phyloP scores from a whole-genome alignment of 2,797 vertebrate genomes.

The Eidolon dupreanum region DNA sequence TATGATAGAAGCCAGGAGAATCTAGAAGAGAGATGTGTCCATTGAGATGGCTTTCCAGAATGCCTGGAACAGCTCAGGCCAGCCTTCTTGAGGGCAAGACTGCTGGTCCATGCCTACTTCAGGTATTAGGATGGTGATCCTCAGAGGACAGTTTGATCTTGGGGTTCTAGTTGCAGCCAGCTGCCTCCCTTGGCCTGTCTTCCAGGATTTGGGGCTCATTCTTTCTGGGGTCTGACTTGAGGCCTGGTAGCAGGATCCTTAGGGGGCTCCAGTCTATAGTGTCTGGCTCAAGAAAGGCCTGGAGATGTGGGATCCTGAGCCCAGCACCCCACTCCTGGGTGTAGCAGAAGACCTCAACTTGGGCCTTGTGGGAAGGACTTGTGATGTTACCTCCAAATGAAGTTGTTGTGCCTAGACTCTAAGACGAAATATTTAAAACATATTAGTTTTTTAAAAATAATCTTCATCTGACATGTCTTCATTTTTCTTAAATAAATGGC shows the following conservation, averaged over 20 bases:
- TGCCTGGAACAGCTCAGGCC: not conserved
- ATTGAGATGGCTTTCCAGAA: not conserved
- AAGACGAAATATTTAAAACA: not conserved
- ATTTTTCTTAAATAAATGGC: constrained; percentile 1
- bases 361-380: not conserved
- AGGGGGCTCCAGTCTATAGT: not conserved
- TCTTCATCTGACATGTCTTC: not conserved
- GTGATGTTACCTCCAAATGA: not conserved
- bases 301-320: not conserved
- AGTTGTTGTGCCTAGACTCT: not conserved
- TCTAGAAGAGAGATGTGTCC: not conserved
- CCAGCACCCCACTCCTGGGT: not conserved
- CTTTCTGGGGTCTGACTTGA: not conserved
- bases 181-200: not conserved
- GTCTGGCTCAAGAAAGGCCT: not conserved
- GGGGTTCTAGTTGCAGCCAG: not conserved
- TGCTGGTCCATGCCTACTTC: too few relatives aligned
- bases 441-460: not conserved
- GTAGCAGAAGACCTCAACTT: not conserved
- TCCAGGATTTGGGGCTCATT: not conserved
- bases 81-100: not conserved
- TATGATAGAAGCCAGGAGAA: not conserved
- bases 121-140: fast-evolving
- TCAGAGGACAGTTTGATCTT: not conserved
- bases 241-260: not conserved